Evolutionary conservation across 2,113 vertebrate genomes (phyloP).

Genomic region (Oxyruncus cristatus): DNA sequence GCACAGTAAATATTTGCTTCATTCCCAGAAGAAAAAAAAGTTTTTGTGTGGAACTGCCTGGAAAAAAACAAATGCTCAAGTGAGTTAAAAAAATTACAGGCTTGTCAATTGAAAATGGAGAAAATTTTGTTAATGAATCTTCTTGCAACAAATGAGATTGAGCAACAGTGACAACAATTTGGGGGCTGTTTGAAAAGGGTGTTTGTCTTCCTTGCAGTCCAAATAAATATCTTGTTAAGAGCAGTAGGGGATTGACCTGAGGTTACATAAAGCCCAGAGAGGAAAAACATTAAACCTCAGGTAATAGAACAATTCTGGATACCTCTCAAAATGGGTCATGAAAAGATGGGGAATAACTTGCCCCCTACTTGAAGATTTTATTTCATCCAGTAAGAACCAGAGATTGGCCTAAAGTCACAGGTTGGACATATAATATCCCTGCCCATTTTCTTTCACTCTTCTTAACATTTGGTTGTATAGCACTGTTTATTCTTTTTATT

Average conservation of each 20-base stretch:
- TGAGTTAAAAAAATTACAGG: fast-evolving
- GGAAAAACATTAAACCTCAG: neutral
- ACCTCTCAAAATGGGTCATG: neutral
- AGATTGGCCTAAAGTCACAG: neutral
- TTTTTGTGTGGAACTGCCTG: fast-evolving
- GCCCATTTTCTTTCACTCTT: neutral
- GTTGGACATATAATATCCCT: neutral
- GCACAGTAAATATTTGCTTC: neutral
- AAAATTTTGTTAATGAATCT: neutral
- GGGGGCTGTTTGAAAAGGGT: fast-evolving
- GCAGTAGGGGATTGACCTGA: neutral
- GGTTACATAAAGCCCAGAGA: neutral
- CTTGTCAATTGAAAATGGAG: neutral
- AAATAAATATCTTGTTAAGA: neutral
- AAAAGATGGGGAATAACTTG: neutral
- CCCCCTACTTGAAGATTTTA: neutral
- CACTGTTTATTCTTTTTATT: neutral
- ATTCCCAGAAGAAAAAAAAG: neutral
- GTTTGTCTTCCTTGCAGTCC: neutral
- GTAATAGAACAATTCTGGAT: neutral
- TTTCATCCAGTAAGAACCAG: neutral
- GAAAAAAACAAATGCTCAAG: neutral
- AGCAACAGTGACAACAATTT: neutral
- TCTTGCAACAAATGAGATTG: neutral
- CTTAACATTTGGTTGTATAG: neutral